Base-by-base conservation (phyloP, 2,797 vertebrate genomes). In the Mormyrus proboscirostris region DNA sequence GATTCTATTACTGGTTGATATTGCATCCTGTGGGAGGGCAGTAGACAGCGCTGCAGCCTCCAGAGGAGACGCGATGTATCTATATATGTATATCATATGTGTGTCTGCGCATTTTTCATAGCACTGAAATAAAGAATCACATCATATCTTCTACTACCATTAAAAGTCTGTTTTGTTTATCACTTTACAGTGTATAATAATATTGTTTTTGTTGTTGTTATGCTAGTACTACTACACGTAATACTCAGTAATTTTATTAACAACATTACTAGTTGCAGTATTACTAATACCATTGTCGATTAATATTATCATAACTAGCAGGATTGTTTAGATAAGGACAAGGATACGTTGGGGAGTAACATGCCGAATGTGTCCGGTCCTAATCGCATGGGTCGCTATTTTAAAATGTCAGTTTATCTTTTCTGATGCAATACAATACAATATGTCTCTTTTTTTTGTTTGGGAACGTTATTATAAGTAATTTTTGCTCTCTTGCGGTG, bases 1-100 rank as follows among this genome's bases (percentile, higher is more conserved):
- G 90, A 95, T 94, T 95, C 94, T 93, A 96, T 96, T 96, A 96
- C 95, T 94, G 92, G 90, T 93, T 95, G 95, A 96, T 95, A 92
- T 95, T 93, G 93, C 92, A 94, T 92, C 94, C 92, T 92, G 91
- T 91, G 93, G 92, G 93, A 95, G 92, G 93, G 93, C 88, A 79
- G 92, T 93, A 94, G 90, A 88, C 92, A 91, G 90, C 93, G 92
- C 91, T 92, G 88, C 90, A 86, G 88, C 89, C 44, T 51, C 87
- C 62, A 82, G 29, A 55, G 53, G 89, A 55, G 82, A 88, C 86
- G 47, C 29, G 55, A 53, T 50, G 12, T 51, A 55, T 73, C 9
- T 83, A 29, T 79, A 79, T 79, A 89, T 62, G 41, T 86, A 87
- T 49, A 87, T 73, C 51, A 91, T 89, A 59, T 9, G 29, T 12